Evolutionary conservation across 1,140 invertebrate species (phyloP), one percentile per base, ranked within the genome.

Genomic region (Venustaconcha ellipsiformis): DNA sequence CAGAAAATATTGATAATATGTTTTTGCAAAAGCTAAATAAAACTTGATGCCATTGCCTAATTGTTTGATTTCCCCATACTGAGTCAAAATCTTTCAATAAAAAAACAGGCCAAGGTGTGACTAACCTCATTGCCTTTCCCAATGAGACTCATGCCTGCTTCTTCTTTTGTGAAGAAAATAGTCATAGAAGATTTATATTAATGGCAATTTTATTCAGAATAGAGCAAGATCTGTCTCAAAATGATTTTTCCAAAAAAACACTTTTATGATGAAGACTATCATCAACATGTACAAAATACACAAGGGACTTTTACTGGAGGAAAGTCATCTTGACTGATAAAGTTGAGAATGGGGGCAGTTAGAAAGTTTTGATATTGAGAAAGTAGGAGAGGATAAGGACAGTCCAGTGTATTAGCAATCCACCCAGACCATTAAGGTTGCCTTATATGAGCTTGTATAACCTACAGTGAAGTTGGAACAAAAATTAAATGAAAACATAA

Each of bases 381-480:
- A 64, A 18, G n/a, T 65, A 67, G 59, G 37, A 30, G 62, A 60
- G 30, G 1, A 48, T 58, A 59, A 1, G 74, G 26, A 65, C 5
- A 70, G 5, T 1, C 23, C 37, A 20, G 1, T 64, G 23, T 14
- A 8, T 26, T 30, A 2, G 20, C 14, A 14, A 1, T 12, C 15
- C 15, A 18, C 20, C 37, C 15, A 64, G 20, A 64, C n/a, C 63
- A 20, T 30, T 13, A 20, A 64, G 63, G 17, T 64, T 64, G n/a
- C 14, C 14, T 64, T 15, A 20, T 64, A 64, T 8, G 67, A 20
- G 74, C 56, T 14, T 76, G 60, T 17, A 13, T 76, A 17, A 64
- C 59, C 65, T 76, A 57, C 18, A 18, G 64, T 65, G 74, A 59
- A 17, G 14, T 66, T 2, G 74, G 20, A 56, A 74, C 62, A 14